phyloP scores from a whole-genome alignment of 2,888 invertebrate genomes.

The Microctonus aethiopoides region DNA sequence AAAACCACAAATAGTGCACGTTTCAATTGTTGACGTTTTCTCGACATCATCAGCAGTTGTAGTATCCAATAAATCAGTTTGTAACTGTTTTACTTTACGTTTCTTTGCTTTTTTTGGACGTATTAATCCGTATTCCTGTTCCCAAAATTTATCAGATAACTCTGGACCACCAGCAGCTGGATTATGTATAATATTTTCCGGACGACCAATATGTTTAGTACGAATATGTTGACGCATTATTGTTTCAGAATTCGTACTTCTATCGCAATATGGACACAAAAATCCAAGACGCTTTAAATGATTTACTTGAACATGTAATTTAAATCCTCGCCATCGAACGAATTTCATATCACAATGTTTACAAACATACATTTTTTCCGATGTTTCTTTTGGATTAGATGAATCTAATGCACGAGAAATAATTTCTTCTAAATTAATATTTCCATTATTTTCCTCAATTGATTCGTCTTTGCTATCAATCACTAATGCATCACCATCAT shows the following conservation, averaged over 20 bases:
- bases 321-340: slow-evolving; percentile 56
- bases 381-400: neutral
- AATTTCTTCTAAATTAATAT: neutral
- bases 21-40: slow-evolving; percentile 24
- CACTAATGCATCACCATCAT: slow-evolving; percentile 47
- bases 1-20: slow-evolving; percentile 57
- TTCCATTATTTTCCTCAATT: slow-evolving; percentile 40
- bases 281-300: slow-evolving; percentile 57
- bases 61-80: neutral
- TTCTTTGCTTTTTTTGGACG: slow-evolving; percentile 41
- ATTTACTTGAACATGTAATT: slow-evolving; percentile 57
- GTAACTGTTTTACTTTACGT: slow-evolving; percentile 46
- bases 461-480: slow-evolving; percentile 53
- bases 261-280: slow-evolving; percentile 60
- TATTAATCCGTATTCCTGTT: slow-evolving; percentile 57
- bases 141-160: slow-evolving; percentile 60
- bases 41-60: neutral
- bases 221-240: slow-evolving; percentile 57
- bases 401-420: neutral
- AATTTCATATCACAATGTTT: slow-evolving; percentile 59
- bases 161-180: slow-evolving; percentile 47
- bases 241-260: slow-evolving; percentile 55
- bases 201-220: slow-evolving; percentile 49
- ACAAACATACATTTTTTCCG: slow-evolving; percentile 43
- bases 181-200: slow-evolving; percentile 52